Evolutionary conservation across 2,113 vertebrate species (phyloP).

Genomic region (mouse (Mus musculus)): GRCm39 chr9:115592501-115593000

Average conservation of each 20-base stretch:
- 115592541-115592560: neutral
- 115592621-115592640: too few species aligned
- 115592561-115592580: neutral
- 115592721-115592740: neutral
- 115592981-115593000: conserved; percentile 5
- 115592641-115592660: too few species aligned
- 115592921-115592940: conserved; percentile 26
- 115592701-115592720: conserved; percentile 28
- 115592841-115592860: neutral
- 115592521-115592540: neutral
- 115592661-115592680: neutral
- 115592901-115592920: conserved; percentile 25
- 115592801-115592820: conserved; percentile 47
- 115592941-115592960: neutral
- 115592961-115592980: conserved; percentile 2
- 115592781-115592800: conserved; percentile 11
- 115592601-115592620: neutral
- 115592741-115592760: neutral
- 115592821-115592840: conserved; percentile 1
- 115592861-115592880: conserved; percentile 45
- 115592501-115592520: conserved; percentile 10
- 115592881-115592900: conserved; percentile 35
- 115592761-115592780: conserved; percentile 33
- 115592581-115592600: neutral
- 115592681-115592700: neutral